Percentiles rank a stretch among this genome's conserved stretches.
Conservation (phyloP, 1,140 invertebrate species). For the Aleiodes sp. region DNA sequence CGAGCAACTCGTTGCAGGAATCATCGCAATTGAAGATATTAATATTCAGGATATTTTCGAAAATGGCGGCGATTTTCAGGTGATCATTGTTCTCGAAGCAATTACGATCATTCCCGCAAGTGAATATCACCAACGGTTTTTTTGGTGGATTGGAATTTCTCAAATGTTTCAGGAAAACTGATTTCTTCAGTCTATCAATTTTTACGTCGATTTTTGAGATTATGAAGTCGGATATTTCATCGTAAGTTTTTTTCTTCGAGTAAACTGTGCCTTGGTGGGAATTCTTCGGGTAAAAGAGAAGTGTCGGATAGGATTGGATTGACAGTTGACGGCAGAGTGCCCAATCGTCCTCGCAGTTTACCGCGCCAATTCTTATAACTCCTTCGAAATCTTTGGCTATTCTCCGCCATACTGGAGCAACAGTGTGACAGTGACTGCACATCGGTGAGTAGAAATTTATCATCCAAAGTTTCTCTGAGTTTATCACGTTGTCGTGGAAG, state of each 20-base stretch:
- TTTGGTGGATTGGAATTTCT: conserved; percentile 32
- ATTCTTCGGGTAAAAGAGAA: conserved; percentile 69
- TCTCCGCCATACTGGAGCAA: conserved; percentile 82
- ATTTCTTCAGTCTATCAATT: conserved; percentile 44
- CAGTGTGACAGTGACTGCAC: conserved; percentile 84
- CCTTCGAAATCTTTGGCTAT: conserved; percentile 78
- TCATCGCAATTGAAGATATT: conserved; percentile 40
- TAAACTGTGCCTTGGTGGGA: conserved; percentile 55
- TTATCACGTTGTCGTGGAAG: conserved; percentile 75
- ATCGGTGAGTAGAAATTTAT: conserved; percentile 88
- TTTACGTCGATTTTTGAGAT: conserved; percentile 58
- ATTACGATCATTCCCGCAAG: conserved; percentile 62
- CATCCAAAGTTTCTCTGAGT: conserved; percentile 79
- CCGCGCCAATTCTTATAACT: conserved; percentile 78
- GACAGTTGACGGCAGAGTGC: conserved; percentile 73
- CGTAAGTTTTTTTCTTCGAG: conserved; percentile 57
- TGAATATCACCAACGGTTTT: conserved; percentile 63
- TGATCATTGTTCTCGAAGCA: conserved; percentile 68
- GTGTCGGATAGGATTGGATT: conserved; percentile 76
- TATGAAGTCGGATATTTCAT: conserved; percentile 63
- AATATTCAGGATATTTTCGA: conserved; percentile 66
- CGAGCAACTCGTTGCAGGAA: conserved; percentile 36
- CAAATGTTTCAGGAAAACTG: conserved; percentile 48
- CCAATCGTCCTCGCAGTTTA: conserved; percentile 84
- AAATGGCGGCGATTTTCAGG: conserved; percentile 71